Evolutionary conservation across 1,140 invertebrate genomes (phyloP), one percentile per base, ranked within the genome.

Genomic region (Antheraea pernyi): DNA sequence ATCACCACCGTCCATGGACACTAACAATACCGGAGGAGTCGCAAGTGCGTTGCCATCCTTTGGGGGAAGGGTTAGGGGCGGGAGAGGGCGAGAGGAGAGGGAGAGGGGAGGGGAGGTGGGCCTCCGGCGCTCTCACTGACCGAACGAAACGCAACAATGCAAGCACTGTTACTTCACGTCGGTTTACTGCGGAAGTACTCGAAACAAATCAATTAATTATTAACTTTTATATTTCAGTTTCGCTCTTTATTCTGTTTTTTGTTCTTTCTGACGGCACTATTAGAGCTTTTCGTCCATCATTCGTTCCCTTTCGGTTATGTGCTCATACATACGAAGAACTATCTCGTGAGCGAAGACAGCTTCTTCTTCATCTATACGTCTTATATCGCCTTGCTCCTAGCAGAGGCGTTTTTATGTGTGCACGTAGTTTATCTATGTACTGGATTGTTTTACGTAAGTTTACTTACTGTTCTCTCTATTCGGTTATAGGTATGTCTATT

Each of bases 401-500:
- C 62, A 0, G 76, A 81, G 18, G 39, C 65, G 6, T 22, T 78
- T 11, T 19, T 83, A 7, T 53, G 76, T 7, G 18, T 77, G 0
- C 76, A 72, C 37, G 65, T 66, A 9, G 30, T 68, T n/a, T 68
- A 75, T 71, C 61, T 83, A 2, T 69, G 61, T 5, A 18, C 70
- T 19, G 81, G 81, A n/a, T 5, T 80, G 18, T 73, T 64, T 63
- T 67, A 39, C 39, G 78, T 82, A 63, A 69, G 80, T 73, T 48
- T 65, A 19, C 3, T 42, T 11, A 42, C 39, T 42, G 39, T 9
- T 42, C 39, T 8, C 39, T 42, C 11, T 7, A 42, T 42, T 42
- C 39, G 7, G 7, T 42, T 42, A 7, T 42, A 7, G 39, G 2
- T 42, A 30, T 30, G 22, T 30, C 4, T 4, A 30, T 30, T 30